A percentile compares a stretch with the other conserved stretches of the same genome.
These are phyloP conservation scores for Actinopyga echinites DNA, from an alignment of 53 echinoderm and acorn worm genomes.

Conservation along the genomic window DNA sequence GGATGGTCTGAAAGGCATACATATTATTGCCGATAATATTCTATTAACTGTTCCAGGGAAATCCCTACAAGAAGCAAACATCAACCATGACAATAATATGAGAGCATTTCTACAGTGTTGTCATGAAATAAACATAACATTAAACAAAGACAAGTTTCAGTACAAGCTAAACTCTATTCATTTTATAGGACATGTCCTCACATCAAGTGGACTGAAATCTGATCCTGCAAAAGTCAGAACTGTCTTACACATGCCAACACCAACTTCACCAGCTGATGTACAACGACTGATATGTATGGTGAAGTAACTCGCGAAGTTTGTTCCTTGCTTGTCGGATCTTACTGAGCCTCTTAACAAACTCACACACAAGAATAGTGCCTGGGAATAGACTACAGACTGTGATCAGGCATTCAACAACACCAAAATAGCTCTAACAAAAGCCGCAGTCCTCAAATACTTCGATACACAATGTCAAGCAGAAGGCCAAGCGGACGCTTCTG, in stretches of 20 bases:
- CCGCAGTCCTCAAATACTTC: conserved; percentile 38
- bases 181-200: conserved; percentile 42
- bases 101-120: conserved; percentile 46
- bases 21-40: conserved; percentile 60
- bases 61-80: conserved; percentile 34
- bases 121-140: conserved; percentile 41
- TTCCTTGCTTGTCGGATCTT: not conserved
- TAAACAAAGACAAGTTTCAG: conserved; percentile 48
- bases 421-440: conserved; percentile 10
- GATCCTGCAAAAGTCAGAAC: conserved; percentile 28
- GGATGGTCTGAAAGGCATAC: conserved; percentile 54
- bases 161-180: conserved; percentile 26
- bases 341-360: not conserved
- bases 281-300: conserved; percentile 37
- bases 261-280: conserved; percentile 2
- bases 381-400: conserved; percentile 31
- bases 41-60: conserved; percentile 56
- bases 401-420: conserved; percentile 24
- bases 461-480: conserved; percentile 19
- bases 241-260: conserved; percentile 20
- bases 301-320: conserved; percentile 31
- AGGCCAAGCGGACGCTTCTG: conserved; percentile 41
- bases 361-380: conserved; percentile 1
- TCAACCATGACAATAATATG: conserved; percentile 54
- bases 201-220: conserved; percentile 31